Evolutionary conservation across 2,888 invertebrate species (phyloP).

Genomic region (Tetranychus truncatus): DNA sequence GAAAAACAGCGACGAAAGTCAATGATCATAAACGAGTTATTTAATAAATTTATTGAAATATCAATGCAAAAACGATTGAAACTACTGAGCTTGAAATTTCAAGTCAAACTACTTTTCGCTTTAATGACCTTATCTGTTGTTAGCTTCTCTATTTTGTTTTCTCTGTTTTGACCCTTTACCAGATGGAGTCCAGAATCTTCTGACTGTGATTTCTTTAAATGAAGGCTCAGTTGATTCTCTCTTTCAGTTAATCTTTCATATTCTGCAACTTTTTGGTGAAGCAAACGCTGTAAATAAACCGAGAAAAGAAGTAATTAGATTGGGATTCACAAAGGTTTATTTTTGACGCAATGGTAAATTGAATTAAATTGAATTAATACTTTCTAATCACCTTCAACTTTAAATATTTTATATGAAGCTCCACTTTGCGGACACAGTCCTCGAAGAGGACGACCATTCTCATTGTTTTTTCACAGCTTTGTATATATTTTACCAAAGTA

Average conservation of each 20-base stretch:
- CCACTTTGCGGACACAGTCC: conserved; percentile 83
- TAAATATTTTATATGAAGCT: conserved; percentile 77
- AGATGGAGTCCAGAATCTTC: background rate
- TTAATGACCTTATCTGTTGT: too few relatives aligned
- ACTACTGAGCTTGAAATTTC: too few relatives aligned
- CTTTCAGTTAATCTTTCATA: conserved; percentile 27
- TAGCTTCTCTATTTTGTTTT: too few relatives aligned
- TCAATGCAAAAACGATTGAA: too few relatives aligned
- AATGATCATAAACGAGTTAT: too few relatives aligned
- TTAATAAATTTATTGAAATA: too few relatives aligned
- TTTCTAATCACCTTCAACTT: conserved; percentile 42
- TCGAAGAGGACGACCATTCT: conserved; percentile 90
- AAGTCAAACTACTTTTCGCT: too few relatives aligned
- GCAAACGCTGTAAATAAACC: conserved; percentile 40
- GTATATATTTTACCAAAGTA: conserved; percentile 74
- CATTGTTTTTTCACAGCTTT: conserved; percentile 70
- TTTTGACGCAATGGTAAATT: background rate
- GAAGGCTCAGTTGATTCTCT: conserved; percentile 33
- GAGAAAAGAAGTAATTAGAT: background rate
- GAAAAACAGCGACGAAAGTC: too few relatives aligned
- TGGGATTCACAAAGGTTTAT: background rate
- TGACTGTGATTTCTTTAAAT: background rate
- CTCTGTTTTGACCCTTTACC: too few relatives aligned
- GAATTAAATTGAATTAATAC: background rate
- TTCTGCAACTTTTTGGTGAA: conserved; percentile 52